Evolutionary conservation across 1,140 invertebrate genomes (phyloP).

Genomic region (Nymphalis io): DNA sequence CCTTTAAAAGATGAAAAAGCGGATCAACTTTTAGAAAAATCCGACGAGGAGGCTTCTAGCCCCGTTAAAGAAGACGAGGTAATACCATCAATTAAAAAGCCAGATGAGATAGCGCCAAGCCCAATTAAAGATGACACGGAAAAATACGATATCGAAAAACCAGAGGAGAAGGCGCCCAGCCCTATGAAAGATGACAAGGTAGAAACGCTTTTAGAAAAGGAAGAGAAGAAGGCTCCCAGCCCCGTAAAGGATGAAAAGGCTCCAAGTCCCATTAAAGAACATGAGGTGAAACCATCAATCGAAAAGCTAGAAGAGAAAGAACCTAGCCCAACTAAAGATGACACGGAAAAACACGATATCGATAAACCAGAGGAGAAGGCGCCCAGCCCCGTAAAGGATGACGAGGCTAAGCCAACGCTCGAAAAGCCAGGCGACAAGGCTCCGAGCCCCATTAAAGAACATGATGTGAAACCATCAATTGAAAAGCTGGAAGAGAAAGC

Average conservation of each 20-base stretch:
- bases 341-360: neutral
- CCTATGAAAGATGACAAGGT: conserved; percentile 26
- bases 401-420: neutral
- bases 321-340: conserved; percentile 6
- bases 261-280: too few relatives aligned
- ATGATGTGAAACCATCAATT: neutral
- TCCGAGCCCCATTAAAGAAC: neutral
- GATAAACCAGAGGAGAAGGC: conserved; percentile 13
- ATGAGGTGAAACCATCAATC: too few relatives aligned
- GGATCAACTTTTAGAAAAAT: neutral
- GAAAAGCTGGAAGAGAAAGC: conserved; percentile 13
- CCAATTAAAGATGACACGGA: conserved; percentile 22
- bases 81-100: conserved; percentile 3
- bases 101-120: conserved; percentile 26
- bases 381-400: conserved; percentile 10
- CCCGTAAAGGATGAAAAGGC: conserved; percentile 7
- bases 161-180: conserved; percentile 24
- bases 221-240: conserved; percentile 4
- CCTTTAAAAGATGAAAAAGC: conserved; percentile 7
- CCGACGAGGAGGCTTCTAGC: conserved; percentile 2
- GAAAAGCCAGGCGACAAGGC: conserved; percentile 15
- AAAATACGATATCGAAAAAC: conserved; percentile 5
- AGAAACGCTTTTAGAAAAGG: conserved; percentile 10
- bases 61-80: conserved; percentile 1
- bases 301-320: conserved; percentile 22